These are phyloP conservation scores for Scrobipalpa atriplicella DNA, from an alignment of 2,888 invertebrate species.

Conservation along the genomic window DNA sequence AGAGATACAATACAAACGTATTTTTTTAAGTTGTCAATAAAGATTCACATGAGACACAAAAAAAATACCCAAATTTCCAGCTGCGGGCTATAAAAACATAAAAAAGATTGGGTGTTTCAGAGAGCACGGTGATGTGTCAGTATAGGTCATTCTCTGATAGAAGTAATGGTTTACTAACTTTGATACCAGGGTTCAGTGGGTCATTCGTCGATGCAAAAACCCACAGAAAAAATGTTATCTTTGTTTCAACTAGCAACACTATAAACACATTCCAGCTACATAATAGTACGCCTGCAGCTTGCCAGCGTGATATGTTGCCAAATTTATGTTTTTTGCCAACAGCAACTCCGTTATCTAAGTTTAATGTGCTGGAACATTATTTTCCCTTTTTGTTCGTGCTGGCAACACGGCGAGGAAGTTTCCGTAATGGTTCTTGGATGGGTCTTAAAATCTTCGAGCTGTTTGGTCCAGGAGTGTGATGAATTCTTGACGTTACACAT, in stretches of 20 bases:
- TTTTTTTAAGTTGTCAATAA: too few species aligned
- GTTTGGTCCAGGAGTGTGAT: neutral
- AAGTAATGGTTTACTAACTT: too few species aligned
- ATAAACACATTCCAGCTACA: slow-evolving; percentile 25
- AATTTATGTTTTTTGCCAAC: slow-evolving; percentile 74
- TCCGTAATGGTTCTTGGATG: slow-evolving; percentile 44
- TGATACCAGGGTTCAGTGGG: too few species aligned
- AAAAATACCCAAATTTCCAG: too few species aligned
- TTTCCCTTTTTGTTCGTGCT: slow-evolving; percentile 53
- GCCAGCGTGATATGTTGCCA: slow-evolving; percentile 57
- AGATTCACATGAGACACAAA: too few species aligned
- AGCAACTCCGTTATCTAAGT: slow-evolving; percentile 60
- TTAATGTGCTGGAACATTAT: slow-evolving; percentile 61
- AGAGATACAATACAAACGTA: too few species aligned
- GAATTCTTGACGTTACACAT: too few species aligned
- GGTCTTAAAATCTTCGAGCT: neutral
- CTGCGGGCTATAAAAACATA: too few species aligned
- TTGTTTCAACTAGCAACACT: slow-evolving; percentile 6
- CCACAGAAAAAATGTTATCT: neutral
- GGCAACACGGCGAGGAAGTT: slow-evolving; percentile 35
- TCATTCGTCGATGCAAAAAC: too few species aligned
- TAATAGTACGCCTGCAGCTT: slow-evolving; percentile 18
- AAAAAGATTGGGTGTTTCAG: too few species aligned
- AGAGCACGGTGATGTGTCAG: too few species aligned
- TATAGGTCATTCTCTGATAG: too few species aligned